Evolutionary conservation across 2,888 invertebrate species (phyloP).

Genomic region (Diaphora mendica): DNA sequence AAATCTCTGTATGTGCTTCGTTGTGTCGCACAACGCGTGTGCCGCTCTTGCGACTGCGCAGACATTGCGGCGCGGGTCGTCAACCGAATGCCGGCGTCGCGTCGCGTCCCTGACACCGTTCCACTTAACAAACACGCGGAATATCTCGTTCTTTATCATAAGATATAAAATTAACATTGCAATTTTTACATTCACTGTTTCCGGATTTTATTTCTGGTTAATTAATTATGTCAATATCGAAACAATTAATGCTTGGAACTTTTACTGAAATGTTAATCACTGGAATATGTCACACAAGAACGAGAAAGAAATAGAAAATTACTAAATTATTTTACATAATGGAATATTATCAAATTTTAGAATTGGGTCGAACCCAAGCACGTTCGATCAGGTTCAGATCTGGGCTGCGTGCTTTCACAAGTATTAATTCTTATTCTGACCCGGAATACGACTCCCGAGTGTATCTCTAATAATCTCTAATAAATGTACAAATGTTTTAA

Average conservation of each 20-base stretch:
- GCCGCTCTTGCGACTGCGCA: conserved; percentile 27
- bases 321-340: neutral
- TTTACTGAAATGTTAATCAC: neutral
- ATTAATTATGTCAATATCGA: conserved; percentile 9
- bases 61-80: conserved; percentile 59
- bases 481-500: neutral
- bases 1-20: neutral
- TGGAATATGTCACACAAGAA: neutral
- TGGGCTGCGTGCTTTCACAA: neutral
- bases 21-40: neutral
- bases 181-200: neutral
- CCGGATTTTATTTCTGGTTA: conserved; percentile 11
- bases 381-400: too few relatives aligned
- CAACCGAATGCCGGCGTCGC: conserved; percentile 49
- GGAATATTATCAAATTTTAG: too few relatives aligned
- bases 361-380: too few relatives aligned
- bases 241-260: neutral
- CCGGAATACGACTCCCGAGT: neutral
- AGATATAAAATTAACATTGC: conserved; percentile 6
- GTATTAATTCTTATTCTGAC: neutral
- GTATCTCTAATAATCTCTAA: neutral
- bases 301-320: too few relatives aligned
- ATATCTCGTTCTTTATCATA: conserved; percentile 10
- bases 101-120: conserved; percentile 63
- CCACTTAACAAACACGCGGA: conserved; percentile 27